A percentile compares a stretch with the other conserved stretches of the same genome.
Evolutionary conservation across 2,888 invertebrate genomes (phyloP).

Genomic region (Agrenia bidenticulata): DNA sequence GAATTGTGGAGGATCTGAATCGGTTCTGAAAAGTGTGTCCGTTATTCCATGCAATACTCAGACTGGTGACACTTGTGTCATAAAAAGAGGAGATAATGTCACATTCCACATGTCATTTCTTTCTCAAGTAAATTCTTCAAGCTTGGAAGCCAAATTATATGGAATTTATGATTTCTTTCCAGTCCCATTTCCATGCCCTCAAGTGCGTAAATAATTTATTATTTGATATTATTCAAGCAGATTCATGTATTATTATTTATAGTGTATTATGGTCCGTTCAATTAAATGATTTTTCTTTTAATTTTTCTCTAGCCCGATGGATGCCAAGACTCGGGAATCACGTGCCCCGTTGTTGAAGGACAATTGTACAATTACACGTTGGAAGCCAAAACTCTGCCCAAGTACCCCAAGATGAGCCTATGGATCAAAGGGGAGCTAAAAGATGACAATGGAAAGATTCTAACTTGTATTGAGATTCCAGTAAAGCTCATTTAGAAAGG

Average conservation of each 20-base stretch:
- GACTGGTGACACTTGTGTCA: conserved; percentile 38
- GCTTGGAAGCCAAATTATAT: conserved; percentile 69
- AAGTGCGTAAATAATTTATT: conserved; percentile 29
- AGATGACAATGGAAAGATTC: conserved; percentile 63
- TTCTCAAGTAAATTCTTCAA: conserved; percentile 55
- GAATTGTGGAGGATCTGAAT: conserved; percentile 42
- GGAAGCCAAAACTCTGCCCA: conserved; percentile 31
- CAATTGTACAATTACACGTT: conserved; percentile 38
- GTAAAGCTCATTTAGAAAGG: conserved; percentile 52
- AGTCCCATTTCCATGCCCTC: conserved; percentile 47
- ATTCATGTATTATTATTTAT: not conserved
- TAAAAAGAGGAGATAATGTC: conserved; percentile 40
- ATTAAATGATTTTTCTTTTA: not conserved
- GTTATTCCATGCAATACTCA: conserved; percentile 41
- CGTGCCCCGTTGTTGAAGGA: conserved; percentile 42
- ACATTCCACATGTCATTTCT: conserved; percentile 45
- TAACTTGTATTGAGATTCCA: conserved; percentile 71
- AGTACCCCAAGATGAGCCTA: conserved; percentile 60
- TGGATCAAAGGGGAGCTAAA: conserved; percentile 74
- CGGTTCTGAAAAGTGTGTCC: conserved; percentile 37
- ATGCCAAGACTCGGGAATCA: conserved; percentile 44
- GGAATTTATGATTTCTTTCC: conserved; percentile 67
- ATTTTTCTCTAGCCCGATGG: conserved; percentile 41
- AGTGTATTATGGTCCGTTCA: no score
- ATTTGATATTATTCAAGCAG: not conserved